Evolutionary conservation across 2,797 vertebrate species (phyloP), one percentile per base, ranked within the genome.

Genomic region (Antennarius maculatus): DNA sequence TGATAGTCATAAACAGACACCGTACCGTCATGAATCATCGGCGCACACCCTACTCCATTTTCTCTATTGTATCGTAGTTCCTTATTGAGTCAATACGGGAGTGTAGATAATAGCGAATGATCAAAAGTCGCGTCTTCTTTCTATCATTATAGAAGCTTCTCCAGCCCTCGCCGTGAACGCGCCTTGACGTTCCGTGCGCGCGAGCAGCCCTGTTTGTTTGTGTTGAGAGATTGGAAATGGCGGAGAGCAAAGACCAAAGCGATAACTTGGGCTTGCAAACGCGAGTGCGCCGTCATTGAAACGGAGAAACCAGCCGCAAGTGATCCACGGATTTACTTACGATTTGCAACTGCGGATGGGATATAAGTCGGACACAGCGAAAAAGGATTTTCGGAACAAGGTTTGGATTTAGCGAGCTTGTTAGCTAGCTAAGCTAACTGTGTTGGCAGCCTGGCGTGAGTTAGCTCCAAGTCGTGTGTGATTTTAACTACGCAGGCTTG

Each of bases 211-310:
- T 92, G 91, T 92, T 92, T 92, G 90, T 92, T 92, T 92, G 91
- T 92, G 91, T 92, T 89, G 89, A 87, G 87, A 89, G 82, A 68
- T 85, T 88, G 88, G 85, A 92, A 92, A 92, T 92, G 91, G 91
- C 91, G 91, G 91, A 90, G 90, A 85, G 86, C 84, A 76, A 86
- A 85, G 86, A 91, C 66, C 88, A 69, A 66, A 89, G 79, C 84
- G 85, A 88, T 61, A 82, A 88, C 77, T 86, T 54, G 76, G 71
- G 61, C 59, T 77, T 81, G 71, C 80, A 54, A 74, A 87, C 71
- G 66, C 76, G 34, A 76, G 56, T 70, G 82, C 75, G 53, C 80
- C 85, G 83, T 71, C 79, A 50, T 9, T 74, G 75, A 82, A 45
- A 74, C 66, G n/a, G 72, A 18, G 71, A 66, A 67, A 50, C 62